Conservation (phyloP, 2,113 vertebrate genomes). For the Cygnus atratus region DNA sequence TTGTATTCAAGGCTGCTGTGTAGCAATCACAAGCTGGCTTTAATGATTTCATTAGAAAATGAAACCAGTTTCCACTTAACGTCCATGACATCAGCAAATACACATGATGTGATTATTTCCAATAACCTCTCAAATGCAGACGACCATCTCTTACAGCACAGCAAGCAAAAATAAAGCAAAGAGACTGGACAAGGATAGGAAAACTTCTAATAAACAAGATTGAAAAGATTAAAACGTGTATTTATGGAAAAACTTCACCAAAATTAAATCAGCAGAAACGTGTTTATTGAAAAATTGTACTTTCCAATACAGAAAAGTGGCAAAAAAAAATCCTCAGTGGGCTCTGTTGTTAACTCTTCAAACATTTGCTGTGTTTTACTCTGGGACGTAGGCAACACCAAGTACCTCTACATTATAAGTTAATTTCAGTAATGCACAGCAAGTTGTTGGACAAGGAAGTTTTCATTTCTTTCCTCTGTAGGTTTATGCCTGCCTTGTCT, state of each 20-base stretch:
- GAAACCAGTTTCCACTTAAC: background rate
- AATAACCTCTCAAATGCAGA: background rate
- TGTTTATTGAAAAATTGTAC: background rate
- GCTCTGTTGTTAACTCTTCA: background rate
- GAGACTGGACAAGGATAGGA: background rate
- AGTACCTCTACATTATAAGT: background rate
- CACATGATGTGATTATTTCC: background rate
- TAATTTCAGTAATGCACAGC: background rate
- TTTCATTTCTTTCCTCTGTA: background rate
- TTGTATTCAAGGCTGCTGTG: background rate
- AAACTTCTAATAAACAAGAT: background rate
- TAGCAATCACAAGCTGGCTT: background rate
- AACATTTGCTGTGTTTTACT: background rate
- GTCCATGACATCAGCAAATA: background rate
- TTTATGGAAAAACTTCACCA: background rate
- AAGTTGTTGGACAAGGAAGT: background rate
- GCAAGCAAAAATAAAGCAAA: background rate
- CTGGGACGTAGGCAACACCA: background rate
- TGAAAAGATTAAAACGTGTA: background rate
- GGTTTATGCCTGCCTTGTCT: background rate
- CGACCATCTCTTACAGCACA: background rate
- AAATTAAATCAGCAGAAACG: background rate
- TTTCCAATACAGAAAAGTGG: background rate
- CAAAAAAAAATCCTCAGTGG: background rate
- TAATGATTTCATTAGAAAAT: background rate